Percentiles rank a stretch among this genome's conserved stretches.
phyloP scores from a whole-genome alignment of 2,797 vertebrate species.

The Ceryle rudis region DNA sequence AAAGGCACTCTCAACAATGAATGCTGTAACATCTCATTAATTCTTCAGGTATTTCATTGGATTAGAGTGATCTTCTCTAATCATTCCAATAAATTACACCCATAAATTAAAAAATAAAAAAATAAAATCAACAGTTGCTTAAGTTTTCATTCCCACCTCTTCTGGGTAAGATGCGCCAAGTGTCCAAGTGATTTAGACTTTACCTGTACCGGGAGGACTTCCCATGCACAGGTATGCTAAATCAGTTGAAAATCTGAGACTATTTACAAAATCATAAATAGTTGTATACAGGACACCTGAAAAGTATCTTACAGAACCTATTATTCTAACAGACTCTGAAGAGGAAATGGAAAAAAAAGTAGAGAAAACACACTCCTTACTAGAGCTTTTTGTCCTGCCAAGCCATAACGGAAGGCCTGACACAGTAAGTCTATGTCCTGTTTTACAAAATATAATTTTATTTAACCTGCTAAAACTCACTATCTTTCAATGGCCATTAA shows the following conservation, averaged over 20 bases:
- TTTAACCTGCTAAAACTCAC: not conserved
- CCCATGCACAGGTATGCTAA: not conserved
- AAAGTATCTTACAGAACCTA: not conserved
- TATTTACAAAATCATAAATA: not conserved
- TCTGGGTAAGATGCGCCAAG: not conserved
- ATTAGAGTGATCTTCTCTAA: not conserved
- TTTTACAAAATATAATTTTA: not conserved
- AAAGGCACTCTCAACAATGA: not conserved
- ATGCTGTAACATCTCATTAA: not conserved
- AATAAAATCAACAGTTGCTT: not conserved
- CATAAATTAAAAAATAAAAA: not conserved
- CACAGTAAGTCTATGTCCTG: not conserved
- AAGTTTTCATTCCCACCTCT: not conserved
- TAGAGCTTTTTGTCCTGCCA: not conserved
- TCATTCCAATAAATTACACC: not conserved
- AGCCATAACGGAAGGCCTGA: not conserved
- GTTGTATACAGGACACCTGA: not conserved
- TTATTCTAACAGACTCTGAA: not conserved
- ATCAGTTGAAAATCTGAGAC: not conserved
- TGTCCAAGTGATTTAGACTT: not conserved
- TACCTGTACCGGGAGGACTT: not conserved
- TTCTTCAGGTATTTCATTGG: not conserved
- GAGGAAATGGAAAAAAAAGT: not conserved
- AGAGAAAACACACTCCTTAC: not conserved
- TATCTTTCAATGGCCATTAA: not conserved